These are phyloP conservation scores for Epirrhoe tristata DNA, from an alignment of 2,888 invertebrate genomes.

Conservation along the genomic window DNA sequence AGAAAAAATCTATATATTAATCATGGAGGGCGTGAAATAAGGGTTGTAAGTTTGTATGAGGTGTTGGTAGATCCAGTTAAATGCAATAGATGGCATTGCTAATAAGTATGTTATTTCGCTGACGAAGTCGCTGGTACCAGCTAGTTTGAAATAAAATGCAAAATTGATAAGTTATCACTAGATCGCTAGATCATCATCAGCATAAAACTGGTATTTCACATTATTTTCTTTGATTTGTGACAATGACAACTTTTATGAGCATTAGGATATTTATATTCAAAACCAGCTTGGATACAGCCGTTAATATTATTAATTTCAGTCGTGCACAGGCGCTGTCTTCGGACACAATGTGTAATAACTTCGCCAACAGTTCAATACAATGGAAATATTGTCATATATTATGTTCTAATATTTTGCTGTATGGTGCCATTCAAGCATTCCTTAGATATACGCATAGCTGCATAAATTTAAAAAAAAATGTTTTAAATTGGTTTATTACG, in stretches of 20 bases:
- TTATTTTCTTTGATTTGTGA: not conserved
- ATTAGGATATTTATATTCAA: conserved; percentile 52
- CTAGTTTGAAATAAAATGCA: too few relatives aligned
- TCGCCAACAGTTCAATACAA: conserved; percentile 51
- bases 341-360: conserved; percentile 58
- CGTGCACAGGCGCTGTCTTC: conserved; percentile 41
- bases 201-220: not conserved
- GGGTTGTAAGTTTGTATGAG: too few relatives aligned
- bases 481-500: not conserved
- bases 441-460: not conserved
- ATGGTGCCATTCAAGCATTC: conserved; percentile 18
- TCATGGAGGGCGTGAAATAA: too few relatives aligned
- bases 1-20: too few relatives aligned
- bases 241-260: conserved; percentile 32
- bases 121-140: too few relatives aligned
- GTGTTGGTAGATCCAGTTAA: too few relatives aligned
- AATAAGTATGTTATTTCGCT: too few relatives aligned
- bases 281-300: conserved; percentile 34
- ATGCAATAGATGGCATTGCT: too few relatives aligned
- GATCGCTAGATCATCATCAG: not conserved
- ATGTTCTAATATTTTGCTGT: conserved; percentile 39
- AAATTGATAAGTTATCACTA: too few relatives aligned
- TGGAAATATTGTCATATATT: conserved; percentile 57
- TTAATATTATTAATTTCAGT: conserved; percentile 54
- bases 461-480: not conserved